phyloP scores from a whole-genome alignment of 1,140 invertebrate genomes.

The Platorchestia sp. region DNA sequence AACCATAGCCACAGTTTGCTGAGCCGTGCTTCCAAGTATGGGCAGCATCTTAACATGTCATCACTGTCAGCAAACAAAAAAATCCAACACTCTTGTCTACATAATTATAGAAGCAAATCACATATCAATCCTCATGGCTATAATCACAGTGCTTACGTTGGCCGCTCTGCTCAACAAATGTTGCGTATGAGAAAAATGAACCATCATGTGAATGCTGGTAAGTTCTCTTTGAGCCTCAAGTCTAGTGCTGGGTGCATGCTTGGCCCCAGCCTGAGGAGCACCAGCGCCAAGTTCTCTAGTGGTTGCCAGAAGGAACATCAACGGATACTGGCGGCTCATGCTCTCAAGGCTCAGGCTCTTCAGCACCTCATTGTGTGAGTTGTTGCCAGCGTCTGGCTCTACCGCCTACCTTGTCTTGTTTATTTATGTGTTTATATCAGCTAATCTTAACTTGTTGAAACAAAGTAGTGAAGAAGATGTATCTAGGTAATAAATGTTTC shows the following conservation, averaged over 20 bases:
- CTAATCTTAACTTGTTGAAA: neutral
- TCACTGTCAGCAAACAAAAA: neutral
- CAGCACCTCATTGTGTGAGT: conserved; percentile 16
- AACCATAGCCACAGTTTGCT: neutral
- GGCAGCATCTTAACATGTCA: neutral
- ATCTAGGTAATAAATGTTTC: too few relatives aligned
- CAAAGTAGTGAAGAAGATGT: too few relatives aligned
- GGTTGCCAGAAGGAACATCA: neutral
- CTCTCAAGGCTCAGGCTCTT: conserved; percentile 8
- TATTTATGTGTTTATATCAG: neutral
- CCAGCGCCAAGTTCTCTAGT: neutral
- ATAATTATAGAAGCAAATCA: neutral
- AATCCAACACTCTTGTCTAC: neutral
- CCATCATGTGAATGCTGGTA: neutral
- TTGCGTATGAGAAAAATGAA: neutral
- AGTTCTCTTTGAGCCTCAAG: neutral
- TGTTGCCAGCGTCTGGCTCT: neutral
- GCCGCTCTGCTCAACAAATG: neutral
- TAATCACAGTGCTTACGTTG: neutral
- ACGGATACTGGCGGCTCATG: neutral
- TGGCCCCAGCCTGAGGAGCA: neutral
- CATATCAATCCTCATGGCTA: neutral
- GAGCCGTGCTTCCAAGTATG: neutral
- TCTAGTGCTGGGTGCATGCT: neutral
- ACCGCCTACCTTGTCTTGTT: too few relatives aligned